phyloP scores from a whole-genome alignment of 2,797 vertebrate species.

The Gadopsis marmoratus region DNA sequence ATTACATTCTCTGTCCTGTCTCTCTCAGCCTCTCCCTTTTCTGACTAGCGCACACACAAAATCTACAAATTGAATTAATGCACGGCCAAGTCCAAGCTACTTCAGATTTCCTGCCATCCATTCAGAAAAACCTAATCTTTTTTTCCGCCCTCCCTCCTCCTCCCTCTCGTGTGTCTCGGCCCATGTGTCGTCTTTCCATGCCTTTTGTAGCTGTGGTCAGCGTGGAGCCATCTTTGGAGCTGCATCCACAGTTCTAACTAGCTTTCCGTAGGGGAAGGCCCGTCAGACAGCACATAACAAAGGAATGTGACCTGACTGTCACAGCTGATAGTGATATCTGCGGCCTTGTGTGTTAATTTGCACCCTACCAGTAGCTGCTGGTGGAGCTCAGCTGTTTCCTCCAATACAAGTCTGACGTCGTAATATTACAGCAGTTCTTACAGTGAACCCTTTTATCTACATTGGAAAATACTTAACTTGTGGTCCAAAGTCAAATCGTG shows the following conservation, averaged over 20 bases:
- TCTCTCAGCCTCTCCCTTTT: slow-evolving; percentile 63
- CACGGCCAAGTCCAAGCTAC: slow-evolving; percentile 40
- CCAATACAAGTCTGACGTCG: slow-evolving; percentile 5
- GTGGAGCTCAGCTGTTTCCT: slow-evolving; percentile 57
- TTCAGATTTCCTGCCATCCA: slow-evolving; percentile 51
- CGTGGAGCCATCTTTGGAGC: slow-evolving; percentile 67
- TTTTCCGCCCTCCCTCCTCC: slow-evolving; percentile 34
- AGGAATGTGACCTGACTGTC: slow-evolving; percentile 77
- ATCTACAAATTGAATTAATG: slow-evolving; percentile 31
- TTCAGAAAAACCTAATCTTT: slow-evolving; percentile 56
- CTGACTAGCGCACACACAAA: background rate
- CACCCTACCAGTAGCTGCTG: slow-evolving; percentile 42
- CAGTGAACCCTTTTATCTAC: background rate
- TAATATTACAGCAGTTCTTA: background rate
- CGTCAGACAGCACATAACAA: slow-evolving; percentile 72
- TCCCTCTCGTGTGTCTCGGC: slow-evolving; percentile 24
- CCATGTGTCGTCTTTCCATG: slow-evolving; percentile 64
- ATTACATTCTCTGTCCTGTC: slow-evolving; percentile 69
- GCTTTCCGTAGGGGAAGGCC: slow-evolving; percentile 71
- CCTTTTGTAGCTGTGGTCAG: slow-evolving; percentile 73
- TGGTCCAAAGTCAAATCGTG: background rate
- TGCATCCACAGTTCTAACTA: slow-evolving; percentile 65
- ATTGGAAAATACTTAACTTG: background rate
- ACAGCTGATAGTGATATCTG: slow-evolving; percentile 74
- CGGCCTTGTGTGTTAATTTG: slow-evolving; percentile 53